Base-by-base conservation (phyloP, 2,797 vertebrate genomes). In the Pseudopleuronectes americanus region DNA sequence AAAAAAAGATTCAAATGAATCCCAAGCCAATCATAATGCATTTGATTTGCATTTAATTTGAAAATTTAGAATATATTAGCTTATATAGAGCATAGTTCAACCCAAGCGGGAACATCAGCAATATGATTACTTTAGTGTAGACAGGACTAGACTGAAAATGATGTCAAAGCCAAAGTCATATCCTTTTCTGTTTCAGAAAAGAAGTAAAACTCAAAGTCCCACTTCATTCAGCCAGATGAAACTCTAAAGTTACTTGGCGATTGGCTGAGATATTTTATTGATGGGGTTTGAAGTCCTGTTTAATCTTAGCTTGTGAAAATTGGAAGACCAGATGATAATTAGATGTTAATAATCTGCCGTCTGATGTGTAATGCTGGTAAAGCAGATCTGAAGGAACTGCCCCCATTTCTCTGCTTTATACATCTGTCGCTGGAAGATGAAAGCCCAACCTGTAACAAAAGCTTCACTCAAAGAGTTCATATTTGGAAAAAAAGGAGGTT, bases 1-100 rank as follows among this genome's bases (percentile, higher is more conserved):
- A 38, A 64, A 53, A 24, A 38, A 17, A 60, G 43, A 19, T 45
- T 45, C 2, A 45, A 16, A 45, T 19, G 16, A 43, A 56, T 64
- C 63, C 26, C 26, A 58, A 23, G 12, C 10, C 23, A 53, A 31
- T 56, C 17, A 26, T 47, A 3, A 53, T 77, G 38, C 26, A 60
- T 68, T 74, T 61, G 2, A 67, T 76, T 83, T 48, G 16, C 54
- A 67, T 74, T 21, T 62, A 16, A 79, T 79, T 68, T 63, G 7
- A 51, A 1, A 43, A 33, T 57, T 2, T 26, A 54, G 47, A 58
- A 61, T 64, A 28, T 6, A 52, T 68, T 17, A 53, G 0, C 41
- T 43, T 6, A 59, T 43, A 21, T 52, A 6, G 58, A 51, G 41
- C 36, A 57, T 57, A 43, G 26, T 72, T 62, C 21, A 64, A 10